Conservation (phyloP, 1,140 invertebrate genomes). For the Ridgeia piscesae region DNA sequence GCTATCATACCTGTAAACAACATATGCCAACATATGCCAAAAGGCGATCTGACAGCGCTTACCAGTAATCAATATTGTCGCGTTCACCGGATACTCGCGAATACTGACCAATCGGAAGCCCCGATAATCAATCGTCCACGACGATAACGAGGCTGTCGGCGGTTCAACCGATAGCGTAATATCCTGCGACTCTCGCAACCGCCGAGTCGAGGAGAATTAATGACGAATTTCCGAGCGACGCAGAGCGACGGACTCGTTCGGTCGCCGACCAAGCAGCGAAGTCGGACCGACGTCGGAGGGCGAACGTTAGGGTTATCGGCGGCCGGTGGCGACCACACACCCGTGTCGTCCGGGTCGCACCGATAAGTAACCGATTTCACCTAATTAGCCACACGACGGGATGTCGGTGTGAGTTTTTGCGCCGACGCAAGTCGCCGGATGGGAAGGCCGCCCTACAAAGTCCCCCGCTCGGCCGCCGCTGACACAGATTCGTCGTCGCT, state of each 20-base stretch:
- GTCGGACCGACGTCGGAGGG: not conserved
- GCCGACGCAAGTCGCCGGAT: not conserved
- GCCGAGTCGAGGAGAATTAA: not conserved
- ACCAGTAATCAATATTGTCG: not conserved
- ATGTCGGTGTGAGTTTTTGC: not conserved
- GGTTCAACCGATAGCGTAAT: not conserved
- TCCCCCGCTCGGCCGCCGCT: not conserved
- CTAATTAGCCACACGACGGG: not conserved
- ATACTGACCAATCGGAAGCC: not conserved
- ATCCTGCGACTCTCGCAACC: not conserved
- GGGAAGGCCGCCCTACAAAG: not conserved
- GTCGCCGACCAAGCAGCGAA: not conserved
- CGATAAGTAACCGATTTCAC: not conserved
- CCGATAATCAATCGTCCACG: not conserved
- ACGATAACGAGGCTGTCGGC: not conserved
- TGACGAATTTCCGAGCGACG: not conserved
- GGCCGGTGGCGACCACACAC: not conserved
- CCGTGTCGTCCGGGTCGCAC: not conserved
- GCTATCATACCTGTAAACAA: not conserved
- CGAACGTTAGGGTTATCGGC: not conserved
- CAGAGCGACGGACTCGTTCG: no score
- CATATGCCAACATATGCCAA: not conserved
- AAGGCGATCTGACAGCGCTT: not conserved
- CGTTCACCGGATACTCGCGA: not conserved
- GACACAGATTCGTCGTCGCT: not conserved